Conservation (phyloP, 2,113 vertebrate genomes). For the Bostrychus sinensis region DNA sequence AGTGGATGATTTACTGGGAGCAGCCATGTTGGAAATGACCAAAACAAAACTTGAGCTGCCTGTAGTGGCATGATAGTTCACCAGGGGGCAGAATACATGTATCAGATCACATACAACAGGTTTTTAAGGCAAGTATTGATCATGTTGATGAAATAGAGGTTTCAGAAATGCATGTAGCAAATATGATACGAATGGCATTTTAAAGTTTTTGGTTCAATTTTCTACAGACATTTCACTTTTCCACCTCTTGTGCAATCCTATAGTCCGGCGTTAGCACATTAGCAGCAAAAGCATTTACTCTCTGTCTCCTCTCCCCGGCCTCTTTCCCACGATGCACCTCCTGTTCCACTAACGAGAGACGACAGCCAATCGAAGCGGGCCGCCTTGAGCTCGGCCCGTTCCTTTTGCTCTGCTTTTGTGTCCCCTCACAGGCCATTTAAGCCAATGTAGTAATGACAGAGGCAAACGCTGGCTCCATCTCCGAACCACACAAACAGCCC, state of each 20-base stretch:
- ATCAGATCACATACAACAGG: no score
- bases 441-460: slow-evolving; percentile 43
- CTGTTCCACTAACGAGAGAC: slow-evolving; percentile 60
- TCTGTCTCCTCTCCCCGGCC: slow-evolving; percentile 1
- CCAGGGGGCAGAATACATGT: no score
- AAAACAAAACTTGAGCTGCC: no score
- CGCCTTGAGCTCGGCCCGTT: slow-evolving; percentile 39
- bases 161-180: no score
- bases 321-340: slow-evolving; percentile 48
- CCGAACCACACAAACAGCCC: slow-evolving; percentile 45
- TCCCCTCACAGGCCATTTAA: slow-evolving; percentile 52
- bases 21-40: no score
- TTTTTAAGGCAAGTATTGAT: no score
- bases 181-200: no score
- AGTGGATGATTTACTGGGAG: no score
- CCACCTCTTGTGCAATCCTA: slow-evolving; percentile 7
- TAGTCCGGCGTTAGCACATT: slow-evolving; percentile 13
- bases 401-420: slow-evolving; percentile 34
- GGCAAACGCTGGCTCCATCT: slow-evolving; percentile 38
- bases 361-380: slow-evolving; percentile 71
- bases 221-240: background rate
- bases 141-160: no score
- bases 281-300: slow-evolving; percentile 19
- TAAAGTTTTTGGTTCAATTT: no score
- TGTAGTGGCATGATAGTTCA: no score